A percentile compares a stretch with the other conserved stretches of the same genome.
Conservation (phyloP, 2,888 invertebrate species). For the Callyntrura sp. region DNA sequence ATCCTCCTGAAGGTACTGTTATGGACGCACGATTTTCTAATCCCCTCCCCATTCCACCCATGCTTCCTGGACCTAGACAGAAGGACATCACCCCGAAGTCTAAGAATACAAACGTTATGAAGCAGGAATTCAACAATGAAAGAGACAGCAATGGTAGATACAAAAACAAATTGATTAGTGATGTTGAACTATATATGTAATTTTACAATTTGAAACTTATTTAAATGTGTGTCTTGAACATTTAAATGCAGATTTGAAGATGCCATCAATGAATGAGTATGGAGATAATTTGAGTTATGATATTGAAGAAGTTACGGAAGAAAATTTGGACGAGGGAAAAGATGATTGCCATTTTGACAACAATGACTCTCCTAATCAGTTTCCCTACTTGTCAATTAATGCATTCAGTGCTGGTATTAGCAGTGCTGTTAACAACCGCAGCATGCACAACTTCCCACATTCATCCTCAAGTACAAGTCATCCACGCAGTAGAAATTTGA, state of each 20-base stretch:
- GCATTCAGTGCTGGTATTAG: not conserved
- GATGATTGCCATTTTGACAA: not conserved
- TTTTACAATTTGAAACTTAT: no score
- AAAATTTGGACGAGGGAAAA: slow-evolving; percentile 8
- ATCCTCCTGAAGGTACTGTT: slow-evolving; percentile 70
- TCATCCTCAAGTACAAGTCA: not conserved
- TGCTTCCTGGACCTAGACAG: not conserved
- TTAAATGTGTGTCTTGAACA: no score
- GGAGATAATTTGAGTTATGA: slow-evolving; percentile 46
- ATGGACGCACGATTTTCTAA: slow-evolving; percentile 64
- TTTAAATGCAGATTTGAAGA: no score
- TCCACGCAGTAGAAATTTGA: slow-evolving; percentile 23
- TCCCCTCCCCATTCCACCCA: slow-evolving; percentile 54
- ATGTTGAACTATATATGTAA: no score
- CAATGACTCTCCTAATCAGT: not conserved
- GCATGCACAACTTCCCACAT: not conserved
- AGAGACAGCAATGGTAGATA: no score
- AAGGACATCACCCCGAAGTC: slow-evolving; percentile 50
- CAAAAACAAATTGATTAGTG: no score
- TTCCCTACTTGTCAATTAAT: slow-evolving; percentile 8
- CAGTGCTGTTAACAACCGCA: not conserved
- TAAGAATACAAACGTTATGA: no score
- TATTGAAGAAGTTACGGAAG: slow-evolving; percentile 70
- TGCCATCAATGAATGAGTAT: not conserved
- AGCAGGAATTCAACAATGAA: no score